Base-by-base conservation (phyloP, 1,140 invertebrate species). In the Drosophila lowei region DNA sequence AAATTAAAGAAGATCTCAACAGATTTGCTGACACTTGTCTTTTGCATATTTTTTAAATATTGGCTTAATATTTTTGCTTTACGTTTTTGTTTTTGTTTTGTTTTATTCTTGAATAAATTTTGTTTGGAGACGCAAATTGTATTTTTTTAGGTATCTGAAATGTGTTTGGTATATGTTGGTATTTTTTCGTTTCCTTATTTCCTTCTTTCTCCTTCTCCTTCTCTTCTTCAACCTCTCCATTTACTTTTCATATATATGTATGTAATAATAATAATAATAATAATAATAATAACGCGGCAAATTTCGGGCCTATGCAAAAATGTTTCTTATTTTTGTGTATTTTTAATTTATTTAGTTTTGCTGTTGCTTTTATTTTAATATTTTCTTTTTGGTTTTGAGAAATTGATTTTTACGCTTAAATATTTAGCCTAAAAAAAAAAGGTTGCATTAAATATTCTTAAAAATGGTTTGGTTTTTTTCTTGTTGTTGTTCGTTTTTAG, bases 201-300 rank as follows among this genome's bases (percentile, higher is more conserved):
- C 58, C 44, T 55, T 57, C 54, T 57, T 57, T 34, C 30, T 1
- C 30, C 30, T 30, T 25, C 23, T 25, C 23, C 23, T 5, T 11
- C 30, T 34, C 30, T 9, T 34, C 30, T 9, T 34, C 30, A 34
- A 3, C 9, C 30, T 4, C 11, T 13, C 3, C 34, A 13, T 13
- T 38, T 38, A 13, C 53, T 34, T 55, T 50, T 67, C 58, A 72
- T 62, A 38, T 58, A 50, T 56, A 59, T 60, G 60, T 64, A 55
- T 73, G 23, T 64, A 41, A 49, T 68, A 49, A 70, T 70, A 56
- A 62, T 65, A 66, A 54, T 76, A 66, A 54, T 76, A 63, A 73
- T 79, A 76, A 73, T 80, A 72, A 79, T 83, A 80, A 83, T 83
- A 83, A 78, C 75, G 75, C 79, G 79, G 79, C 79, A 76, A 83